phyloP scores from a whole-genome alignment of 1,140 invertebrate species.

The Aporrectodea caliginosa region DNA sequence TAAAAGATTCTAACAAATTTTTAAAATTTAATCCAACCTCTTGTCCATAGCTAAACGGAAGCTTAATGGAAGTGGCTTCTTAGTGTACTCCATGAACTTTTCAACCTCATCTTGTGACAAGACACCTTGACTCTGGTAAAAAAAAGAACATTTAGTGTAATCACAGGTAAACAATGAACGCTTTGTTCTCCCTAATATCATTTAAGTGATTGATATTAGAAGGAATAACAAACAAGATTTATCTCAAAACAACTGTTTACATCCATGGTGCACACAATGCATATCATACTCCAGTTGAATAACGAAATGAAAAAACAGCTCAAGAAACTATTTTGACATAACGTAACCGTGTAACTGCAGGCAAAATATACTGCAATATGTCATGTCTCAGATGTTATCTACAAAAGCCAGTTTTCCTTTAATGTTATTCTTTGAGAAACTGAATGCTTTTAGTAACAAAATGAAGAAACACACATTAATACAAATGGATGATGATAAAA shows the following conservation, averaged over 20 bases:
- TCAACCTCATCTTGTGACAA: not conserved
- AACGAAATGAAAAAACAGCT: not conserved
- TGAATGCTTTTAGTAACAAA: no score
- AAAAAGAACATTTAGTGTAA: not conserved
- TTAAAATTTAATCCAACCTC: not conserved
- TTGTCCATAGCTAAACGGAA: not conserved
- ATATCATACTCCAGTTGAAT: not conserved
- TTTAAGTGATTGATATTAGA: not conserved
- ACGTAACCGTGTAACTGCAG: no score
- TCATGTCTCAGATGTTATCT: no score
- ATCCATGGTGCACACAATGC: not conserved
- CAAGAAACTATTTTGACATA: no score
- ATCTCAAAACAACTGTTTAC: not conserved
- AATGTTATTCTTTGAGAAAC: no score
- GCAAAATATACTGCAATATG: no score
- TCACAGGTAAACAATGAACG: no score
- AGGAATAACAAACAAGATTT: not conserved
- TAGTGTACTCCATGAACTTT: not conserved
- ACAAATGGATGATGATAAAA: not conserved
- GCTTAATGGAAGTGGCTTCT: not conserved
- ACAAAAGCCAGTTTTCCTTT: no score
- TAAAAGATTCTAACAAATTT: no score
- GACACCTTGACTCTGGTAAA: not conserved
- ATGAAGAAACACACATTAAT: no score
- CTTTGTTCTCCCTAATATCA: no score